Evolutionary conservation across 2,113 vertebrate genomes (phyloP), one percentile per base, ranked within the genome.

Genomic region (Budorcas taxicolor): DNA sequence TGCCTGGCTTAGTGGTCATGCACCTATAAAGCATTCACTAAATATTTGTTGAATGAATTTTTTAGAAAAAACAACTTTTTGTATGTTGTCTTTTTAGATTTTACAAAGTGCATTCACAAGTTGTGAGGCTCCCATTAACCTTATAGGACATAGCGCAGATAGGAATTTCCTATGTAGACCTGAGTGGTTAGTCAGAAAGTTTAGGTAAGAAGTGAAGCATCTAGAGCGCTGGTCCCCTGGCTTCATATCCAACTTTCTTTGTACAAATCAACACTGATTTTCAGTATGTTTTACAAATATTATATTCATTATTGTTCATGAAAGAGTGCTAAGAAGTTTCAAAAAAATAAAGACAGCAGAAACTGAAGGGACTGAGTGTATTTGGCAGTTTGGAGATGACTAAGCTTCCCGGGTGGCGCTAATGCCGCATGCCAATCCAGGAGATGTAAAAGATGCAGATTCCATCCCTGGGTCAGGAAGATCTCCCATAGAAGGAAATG

Each of bases 391-490:
- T 17, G 15, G 62, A n/a, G 62, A 33, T 62, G 58, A 14, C 12
- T 60, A 64, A 64, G 15, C 31, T 64, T 64, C 7, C 62, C 3
- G 2, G 31, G 15, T 64, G 31, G 62, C 3, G 2, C 7, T 17
- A 64, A 64, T n/a, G 62, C 15, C 0, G 0, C 62, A n/a, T 64
- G 15, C 62, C 62, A 17, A 17, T 64, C 31, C 15, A n/a, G 15
- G 31, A 64, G 62, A 64, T n/a, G 33, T n/a, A 4, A 64, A n/a
- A n/a, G 62, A 17, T 17, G 31, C 15, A 64, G 15, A 9, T 64
- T 17, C 62, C 1, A n/a, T 9, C 62, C 31, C 3, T n/a, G 62
- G 62, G 33, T 64, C 31, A n/a, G 62, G 31, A n/a, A n/a, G 62
- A 64, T 64, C 62, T 64, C 62, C 33, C 9, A 7, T 15, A 64